Conservation (phyloP, 2,113 vertebrate species). For the Microcebus griseorufus region DNA sequence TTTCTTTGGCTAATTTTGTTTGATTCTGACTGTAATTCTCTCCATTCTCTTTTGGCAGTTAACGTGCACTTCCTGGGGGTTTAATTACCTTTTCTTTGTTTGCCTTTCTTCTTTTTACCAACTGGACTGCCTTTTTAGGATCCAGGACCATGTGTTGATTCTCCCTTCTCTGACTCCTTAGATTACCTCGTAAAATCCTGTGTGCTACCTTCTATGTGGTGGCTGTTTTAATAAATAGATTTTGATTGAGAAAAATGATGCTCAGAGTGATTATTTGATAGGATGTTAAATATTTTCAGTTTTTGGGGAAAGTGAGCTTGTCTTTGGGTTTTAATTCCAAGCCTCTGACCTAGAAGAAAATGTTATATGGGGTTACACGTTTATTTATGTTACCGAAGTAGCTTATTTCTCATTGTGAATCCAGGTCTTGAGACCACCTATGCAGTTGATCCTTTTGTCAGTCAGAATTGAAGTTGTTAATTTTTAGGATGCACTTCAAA, state of each 20-base stretch:
- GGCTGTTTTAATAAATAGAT: not conserved
- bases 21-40: not conserved
- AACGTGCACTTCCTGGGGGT: not conserved
- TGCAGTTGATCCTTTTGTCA: not conserved
- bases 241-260: not conserved
- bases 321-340: conserved; percentile 18
- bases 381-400: not conserved
- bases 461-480: not conserved
- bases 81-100: not conserved
- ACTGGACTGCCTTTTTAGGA: not conserved
- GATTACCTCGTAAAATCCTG: not conserved
- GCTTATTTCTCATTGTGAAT: not conserved
- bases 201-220: accelerated
- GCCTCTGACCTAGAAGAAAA: not conserved
- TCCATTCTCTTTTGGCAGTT: not conserved
- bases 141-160: not conserved
- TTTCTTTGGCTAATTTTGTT: not conserved
- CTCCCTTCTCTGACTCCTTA: not conserved
- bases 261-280: not conserved
- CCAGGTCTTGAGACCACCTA: not conserved
- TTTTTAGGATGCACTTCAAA: not conserved
- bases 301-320: not conserved
- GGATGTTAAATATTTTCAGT: not conserved
- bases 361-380: not conserved
- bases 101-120: not conserved